Evolutionary conservation across 1,140 invertebrate genomes (phyloP).

Genomic region (Drosophila biarmipes): DNA sequence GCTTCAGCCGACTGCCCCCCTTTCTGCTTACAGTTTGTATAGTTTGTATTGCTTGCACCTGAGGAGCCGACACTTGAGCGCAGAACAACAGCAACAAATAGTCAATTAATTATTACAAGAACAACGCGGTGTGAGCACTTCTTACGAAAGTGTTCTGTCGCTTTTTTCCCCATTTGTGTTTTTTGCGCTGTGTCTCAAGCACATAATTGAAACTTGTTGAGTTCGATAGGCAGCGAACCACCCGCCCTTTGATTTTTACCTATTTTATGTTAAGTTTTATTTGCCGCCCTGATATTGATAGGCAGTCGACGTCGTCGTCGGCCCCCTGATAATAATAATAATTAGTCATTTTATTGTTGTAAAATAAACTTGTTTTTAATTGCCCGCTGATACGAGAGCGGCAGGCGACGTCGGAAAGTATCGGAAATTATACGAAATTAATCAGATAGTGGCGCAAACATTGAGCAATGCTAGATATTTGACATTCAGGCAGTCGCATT

Average conservation of each 20-base stretch:
- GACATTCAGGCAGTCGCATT: constrained; percentile 1
- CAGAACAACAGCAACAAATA: constrained; percentile 75
- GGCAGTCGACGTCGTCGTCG: constrained; percentile 15
- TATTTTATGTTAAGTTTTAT: constrained; percentile 81
- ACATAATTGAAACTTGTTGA: constrained; percentile 82
- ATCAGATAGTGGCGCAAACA: constrained; percentile 34
- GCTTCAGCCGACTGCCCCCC: not conserved
- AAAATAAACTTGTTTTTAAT: constrained; percentile 83
- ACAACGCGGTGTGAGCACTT: constrained; percentile 60
- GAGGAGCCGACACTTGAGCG: constrained; percentile 64
- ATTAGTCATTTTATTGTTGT: constrained; percentile 82
- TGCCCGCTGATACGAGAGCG: constrained; percentile 55
- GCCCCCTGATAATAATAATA: constrained; percentile 73
- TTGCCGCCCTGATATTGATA: constrained; percentile 73
- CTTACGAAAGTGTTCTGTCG: constrained; percentile 73
- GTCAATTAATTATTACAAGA: constrained; percentile 80
- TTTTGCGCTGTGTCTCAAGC: constrained; percentile 54
- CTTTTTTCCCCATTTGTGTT: constrained; percentile 43
- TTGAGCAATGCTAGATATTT: constrained; percentile 31
- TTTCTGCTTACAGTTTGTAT: not conserved
- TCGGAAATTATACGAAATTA: constrained; percentile 52
- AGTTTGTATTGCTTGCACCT: constrained; percentile 10
- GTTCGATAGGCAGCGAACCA: constrained; percentile 45
- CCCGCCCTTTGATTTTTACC: constrained; percentile 52
- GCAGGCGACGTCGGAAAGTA: constrained; percentile 28